These are phyloP conservation scores for Shinisaurus crocodilurus DNA, from an alignment of 2,113 vertebrate species.

Conservation along the genomic window DNA sequence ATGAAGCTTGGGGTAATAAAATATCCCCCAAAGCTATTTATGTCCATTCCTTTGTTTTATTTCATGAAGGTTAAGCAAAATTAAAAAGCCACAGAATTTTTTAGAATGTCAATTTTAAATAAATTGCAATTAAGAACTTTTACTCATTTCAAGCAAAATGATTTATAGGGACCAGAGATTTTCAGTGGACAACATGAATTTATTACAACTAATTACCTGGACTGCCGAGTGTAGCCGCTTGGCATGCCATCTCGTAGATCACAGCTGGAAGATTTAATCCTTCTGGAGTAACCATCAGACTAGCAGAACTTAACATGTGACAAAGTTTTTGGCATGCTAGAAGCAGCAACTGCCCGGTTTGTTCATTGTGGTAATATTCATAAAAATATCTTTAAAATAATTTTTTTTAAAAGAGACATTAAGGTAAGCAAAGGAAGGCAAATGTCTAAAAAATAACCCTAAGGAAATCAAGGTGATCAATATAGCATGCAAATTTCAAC, in stretches of 20 bases:
- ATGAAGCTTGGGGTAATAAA: no score
- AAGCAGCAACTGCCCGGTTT: constrained; percentile 86
- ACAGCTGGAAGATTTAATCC: constrained; percentile 84
- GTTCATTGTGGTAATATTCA: constrained; percentile 80
- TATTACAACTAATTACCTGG: constrained; percentile 76
- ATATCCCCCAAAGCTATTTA: no score
- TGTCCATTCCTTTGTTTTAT: no score
- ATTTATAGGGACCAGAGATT: constrained; percentile 10
- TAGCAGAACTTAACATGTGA: constrained; percentile 86
- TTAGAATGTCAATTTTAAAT: neutral
- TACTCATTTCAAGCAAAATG: neutral
- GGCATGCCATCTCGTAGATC: constrained; percentile 86
- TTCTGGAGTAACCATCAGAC: constrained; percentile 81
- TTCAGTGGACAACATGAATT: neutral
- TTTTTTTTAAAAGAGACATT: neutral
- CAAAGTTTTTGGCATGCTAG: constrained; percentile 86
- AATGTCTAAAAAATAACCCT: neutral
- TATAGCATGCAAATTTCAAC: neutral
- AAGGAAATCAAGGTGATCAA: neutral
- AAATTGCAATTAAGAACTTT: neutral
- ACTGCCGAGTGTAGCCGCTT: constrained; percentile 88
- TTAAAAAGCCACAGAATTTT: neutral
- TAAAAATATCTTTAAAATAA: constrained; percentile 80
- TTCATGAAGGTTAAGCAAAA: no score
- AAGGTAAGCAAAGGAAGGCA: neutral